Percentiles rank a stretch among this genome's conserved stretches.
These are phyloP conservation scores for Poecilia latipinna DNA, from an alignment of 2,113 vertebrate genomes.

Conservation along the genomic window DNA sequence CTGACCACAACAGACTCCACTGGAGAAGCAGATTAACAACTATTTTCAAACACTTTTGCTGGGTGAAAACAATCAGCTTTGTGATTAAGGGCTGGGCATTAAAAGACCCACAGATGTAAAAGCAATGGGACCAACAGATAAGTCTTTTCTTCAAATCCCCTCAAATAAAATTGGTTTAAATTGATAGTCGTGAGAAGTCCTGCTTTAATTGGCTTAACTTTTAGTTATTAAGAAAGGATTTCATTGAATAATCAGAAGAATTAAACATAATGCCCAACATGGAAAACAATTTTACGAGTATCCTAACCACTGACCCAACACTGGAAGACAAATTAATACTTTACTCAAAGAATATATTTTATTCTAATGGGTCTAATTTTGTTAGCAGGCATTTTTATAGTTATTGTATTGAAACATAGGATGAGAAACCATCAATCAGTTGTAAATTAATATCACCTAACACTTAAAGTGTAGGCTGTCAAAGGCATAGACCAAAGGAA, in stretches of 20 bases:
- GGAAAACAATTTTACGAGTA: neutral
- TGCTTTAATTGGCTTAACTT: constrained; percentile 66
- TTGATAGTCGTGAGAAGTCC: constrained; percentile 34
- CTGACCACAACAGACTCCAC: constrained; percentile 72
- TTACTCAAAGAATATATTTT: too few relatives aligned
- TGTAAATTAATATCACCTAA: too few relatives aligned
- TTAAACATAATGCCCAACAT: neutral
- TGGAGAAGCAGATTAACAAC: constrained; percentile 62
- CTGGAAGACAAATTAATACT: neutral
- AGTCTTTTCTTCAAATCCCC: constrained; percentile 57
- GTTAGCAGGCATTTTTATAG: too few relatives aligned
- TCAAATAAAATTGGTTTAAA: constrained; percentile 52
- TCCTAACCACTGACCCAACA: constrained; percentile 4
- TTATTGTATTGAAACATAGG: too few relatives aligned
- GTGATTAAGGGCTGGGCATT: constrained; percentile 57
- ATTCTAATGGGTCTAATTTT: too few relatives aligned
- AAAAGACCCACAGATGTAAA: constrained; percentile 74
- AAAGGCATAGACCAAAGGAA: too few relatives aligned
- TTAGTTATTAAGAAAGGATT: constrained; percentile 51
- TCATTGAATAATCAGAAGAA: constrained; percentile 18
- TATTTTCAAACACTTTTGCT: constrained; percentile 68
- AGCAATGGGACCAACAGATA: constrained; percentile 51
- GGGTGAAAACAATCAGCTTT: constrained; percentile 72
- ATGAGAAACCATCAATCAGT: too few relatives aligned
- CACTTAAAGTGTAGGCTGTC: too few relatives aligned